Percentiles rank a stretch among this genome's conserved stretches.
These are phyloP conservation scores for Creontiades dilutus DNA, from an alignment of 2,888 invertebrate species.

Conservation along the genomic window DNA sequence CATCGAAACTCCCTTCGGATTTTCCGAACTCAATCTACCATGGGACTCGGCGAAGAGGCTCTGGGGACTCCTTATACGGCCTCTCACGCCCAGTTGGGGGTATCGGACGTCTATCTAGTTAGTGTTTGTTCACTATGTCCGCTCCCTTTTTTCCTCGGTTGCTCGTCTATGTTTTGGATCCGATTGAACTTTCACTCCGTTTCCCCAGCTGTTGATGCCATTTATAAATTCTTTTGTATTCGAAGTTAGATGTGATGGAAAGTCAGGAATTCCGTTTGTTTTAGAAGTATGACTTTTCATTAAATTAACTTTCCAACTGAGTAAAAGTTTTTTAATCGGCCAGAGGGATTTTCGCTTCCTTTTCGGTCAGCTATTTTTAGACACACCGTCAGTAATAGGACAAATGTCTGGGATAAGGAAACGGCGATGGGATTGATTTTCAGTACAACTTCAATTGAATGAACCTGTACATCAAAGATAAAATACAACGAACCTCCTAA, in stretches of 20 bases:
- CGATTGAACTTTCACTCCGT: neutral
- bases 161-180: neutral
- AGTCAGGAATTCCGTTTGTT: too few relatives aligned
- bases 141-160: neutral
- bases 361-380: too few relatives aligned
- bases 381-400: too few relatives aligned
- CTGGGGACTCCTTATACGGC: conserved; percentile 35
- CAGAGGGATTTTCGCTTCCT: too few relatives aligned
- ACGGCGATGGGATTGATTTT: too few relatives aligned
- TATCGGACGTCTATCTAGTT: conserved; percentile 30
- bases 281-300: too few relatives aligned
- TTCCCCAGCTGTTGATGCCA: neutral
- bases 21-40: conserved; percentile 1
- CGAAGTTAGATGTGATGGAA: neutral
- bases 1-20: neutral
- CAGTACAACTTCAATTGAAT: too few relatives aligned
- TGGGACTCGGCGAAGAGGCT: neutral
- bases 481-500: too few relatives aligned
- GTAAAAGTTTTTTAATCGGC: too few relatives aligned
- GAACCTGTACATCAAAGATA: too few relatives aligned
- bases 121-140: neutral
- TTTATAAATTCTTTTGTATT: neutral
- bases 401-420: too few relatives aligned
- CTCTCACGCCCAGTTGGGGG: conserved; percentile 10
- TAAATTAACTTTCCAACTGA: too few relatives aligned